Percentiles rank a stretch among this genome's conserved stretches.
Conservation (phyloP, 2,113 vertebrate genomes). For the Strix uralensis region DNA sequence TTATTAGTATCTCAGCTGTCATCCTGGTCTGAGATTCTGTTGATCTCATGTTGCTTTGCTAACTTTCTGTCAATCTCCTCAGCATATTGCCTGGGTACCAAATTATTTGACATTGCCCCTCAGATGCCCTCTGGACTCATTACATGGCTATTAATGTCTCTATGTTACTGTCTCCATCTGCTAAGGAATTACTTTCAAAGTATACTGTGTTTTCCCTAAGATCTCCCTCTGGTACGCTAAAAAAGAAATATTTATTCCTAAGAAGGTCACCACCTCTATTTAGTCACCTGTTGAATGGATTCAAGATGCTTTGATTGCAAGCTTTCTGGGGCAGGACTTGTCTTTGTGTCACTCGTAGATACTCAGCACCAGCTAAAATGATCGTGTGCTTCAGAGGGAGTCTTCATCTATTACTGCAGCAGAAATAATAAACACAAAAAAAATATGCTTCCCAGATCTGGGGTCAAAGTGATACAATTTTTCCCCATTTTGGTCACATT, state of each 20-base stretch:
- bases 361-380: background rate
- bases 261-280: constrained; percentile 55
- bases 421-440: constrained; percentile 29
- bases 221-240: constrained; percentile 37
- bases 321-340: constrained; percentile 27
- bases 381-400: background rate
- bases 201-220: constrained; percentile 37
- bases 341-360: background rate
- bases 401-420: background rate
- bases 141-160: constrained; percentile 25
- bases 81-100: background rate
- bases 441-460: background rate
- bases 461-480: constrained; percentile 11
- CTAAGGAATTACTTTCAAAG: constrained; percentile 31
- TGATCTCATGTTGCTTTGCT: background rate
- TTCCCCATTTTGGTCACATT: constrained; percentile 40
- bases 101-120: constrained; percentile 37
- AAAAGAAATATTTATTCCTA: constrained; percentile 55
- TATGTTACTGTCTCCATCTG: constrained; percentile 23
- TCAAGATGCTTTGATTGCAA: constrained; percentile 28
- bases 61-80: constrained; percentile 12
- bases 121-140: constrained; percentile 29
- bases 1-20: background rate
- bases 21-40: background rate
- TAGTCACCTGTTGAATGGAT: constrained; percentile 61